Conservation (phyloP, 2,797 vertebrate species). For the Catamblyrhynchus diadema region DNA sequence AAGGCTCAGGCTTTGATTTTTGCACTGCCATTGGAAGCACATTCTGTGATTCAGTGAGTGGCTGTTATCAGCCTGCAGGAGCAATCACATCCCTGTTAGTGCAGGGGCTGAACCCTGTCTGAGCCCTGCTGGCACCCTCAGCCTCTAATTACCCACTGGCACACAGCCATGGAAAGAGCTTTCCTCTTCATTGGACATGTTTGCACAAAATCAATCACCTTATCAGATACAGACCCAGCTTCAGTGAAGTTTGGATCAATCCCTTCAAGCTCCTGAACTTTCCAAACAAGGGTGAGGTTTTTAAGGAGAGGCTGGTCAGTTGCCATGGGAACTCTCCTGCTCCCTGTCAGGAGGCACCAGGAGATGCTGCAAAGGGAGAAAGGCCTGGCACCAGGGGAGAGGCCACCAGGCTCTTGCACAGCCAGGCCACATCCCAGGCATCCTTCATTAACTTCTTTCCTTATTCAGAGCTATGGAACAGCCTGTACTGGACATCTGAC, state of each 20-base stretch:
- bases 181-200: background rate
- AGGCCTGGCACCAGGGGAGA: background rate
- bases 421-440: background rate
- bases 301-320: background rate
- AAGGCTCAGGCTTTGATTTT: conserved; percentile 22
- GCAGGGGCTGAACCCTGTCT: background rate
- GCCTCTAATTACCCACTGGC: background rate
- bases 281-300: background rate
- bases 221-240: background rate
- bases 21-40: background rate
- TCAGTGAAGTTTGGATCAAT: background rate
- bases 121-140: background rate
- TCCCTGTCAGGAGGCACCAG: background rate
- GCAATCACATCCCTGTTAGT: background rate
- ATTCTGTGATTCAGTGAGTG: background rate
- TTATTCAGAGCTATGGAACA: background rate
- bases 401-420: background rate
- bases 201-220: conserved; percentile 15
- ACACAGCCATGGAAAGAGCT: background rate
- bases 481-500: background rate
- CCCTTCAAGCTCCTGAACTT: background rate
- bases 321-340: background rate
- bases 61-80: background rate
- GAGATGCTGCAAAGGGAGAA: background rate
- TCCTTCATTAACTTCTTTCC: background rate